Conservation (phyloP, 2,113 vertebrate genomes). For the Crocuta crocuta region DNA sequence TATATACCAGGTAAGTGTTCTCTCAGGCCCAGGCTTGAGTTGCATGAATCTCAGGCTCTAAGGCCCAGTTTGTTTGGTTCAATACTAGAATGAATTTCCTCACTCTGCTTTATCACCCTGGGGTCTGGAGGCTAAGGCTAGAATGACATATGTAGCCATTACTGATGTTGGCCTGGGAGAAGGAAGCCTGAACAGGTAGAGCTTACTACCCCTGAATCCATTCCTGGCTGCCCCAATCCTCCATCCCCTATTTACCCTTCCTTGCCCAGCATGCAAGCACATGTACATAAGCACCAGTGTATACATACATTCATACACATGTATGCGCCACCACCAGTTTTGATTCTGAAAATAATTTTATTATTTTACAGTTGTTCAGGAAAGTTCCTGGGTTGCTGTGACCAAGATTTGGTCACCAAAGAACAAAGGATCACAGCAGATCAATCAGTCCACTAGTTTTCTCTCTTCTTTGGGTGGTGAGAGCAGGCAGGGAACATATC, state of each 20-base stretch:
- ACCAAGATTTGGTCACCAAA: constrained; percentile 31
- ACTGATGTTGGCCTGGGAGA: not conserved
- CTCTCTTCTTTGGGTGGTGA: constrained; percentile 9
- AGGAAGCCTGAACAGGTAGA: not conserved
- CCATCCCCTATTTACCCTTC: not conserved
- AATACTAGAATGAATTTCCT: not conserved
- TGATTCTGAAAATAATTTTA: constrained; percentile 82
- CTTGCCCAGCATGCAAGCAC: not conserved
- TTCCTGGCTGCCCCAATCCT: not conserved
- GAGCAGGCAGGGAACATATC: not conserved
- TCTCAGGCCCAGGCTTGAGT: not conserved
- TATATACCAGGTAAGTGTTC: not conserved
- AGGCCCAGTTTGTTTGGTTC: not conserved
- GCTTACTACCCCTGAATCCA: not conserved
- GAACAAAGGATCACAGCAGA: constrained; percentile 8
- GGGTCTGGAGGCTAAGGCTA: not conserved
- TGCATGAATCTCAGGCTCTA: not conserved
- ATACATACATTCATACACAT: not conserved
- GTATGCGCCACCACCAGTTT: not conserved
- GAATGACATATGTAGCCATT: not conserved
- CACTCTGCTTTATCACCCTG: not conserved
- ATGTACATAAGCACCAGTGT: not conserved
- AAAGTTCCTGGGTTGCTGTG: constrained; percentile 52
- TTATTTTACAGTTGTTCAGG: constrained; percentile 78
- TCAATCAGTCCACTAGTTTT: not conserved